These are phyloP conservation scores for Sebastes taczanowskii DNA, from an alignment of 2,797 vertebrate genomes.

Conservation along the genomic window DNA sequence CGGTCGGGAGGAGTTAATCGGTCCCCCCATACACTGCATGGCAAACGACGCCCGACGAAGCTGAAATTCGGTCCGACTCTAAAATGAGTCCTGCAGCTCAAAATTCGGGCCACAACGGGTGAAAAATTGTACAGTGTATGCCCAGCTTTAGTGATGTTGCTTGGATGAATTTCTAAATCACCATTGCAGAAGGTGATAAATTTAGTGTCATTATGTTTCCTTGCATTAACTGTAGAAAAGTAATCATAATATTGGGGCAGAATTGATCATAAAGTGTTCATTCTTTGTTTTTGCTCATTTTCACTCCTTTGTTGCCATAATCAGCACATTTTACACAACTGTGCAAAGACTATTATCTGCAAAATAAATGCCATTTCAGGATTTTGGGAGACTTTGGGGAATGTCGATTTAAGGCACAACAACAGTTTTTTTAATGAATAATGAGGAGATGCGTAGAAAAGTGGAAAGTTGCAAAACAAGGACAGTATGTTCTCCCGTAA, in stretches of 20 bases:
- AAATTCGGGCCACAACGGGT: too few relatives aligned
- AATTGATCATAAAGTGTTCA: not conserved
- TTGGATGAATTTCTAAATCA: constrained; percentile 9
- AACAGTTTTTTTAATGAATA: not conserved
- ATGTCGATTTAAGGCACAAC: not conserved
- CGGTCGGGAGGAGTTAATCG: too few relatives aligned
- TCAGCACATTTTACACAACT: not conserved
- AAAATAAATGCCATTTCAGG: not conserved
- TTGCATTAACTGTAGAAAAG: constrained; percentile 10
- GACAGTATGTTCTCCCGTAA: not conserved
- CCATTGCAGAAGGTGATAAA: constrained; percentile 24
- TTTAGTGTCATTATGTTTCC: constrained; percentile 10
- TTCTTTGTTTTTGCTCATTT: not conserved
- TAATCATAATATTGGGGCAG: not conserved
- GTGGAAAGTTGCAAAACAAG: not conserved
- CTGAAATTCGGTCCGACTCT: too few relatives aligned
- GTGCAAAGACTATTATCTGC: not conserved
- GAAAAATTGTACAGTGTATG: too few relatives aligned
- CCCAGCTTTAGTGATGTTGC: constrained; percentile 13
- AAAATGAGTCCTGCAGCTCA: too few relatives aligned
- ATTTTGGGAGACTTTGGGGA: not conserved
- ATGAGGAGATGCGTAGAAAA: not conserved
- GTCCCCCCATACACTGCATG: too few relatives aligned
- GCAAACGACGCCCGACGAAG: too few relatives aligned
- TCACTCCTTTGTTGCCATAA: not conserved